Evolutionary conservation across 1,140 invertebrate species (phyloP).

Genomic region (Aporrectodea caliginosa): DNA sequence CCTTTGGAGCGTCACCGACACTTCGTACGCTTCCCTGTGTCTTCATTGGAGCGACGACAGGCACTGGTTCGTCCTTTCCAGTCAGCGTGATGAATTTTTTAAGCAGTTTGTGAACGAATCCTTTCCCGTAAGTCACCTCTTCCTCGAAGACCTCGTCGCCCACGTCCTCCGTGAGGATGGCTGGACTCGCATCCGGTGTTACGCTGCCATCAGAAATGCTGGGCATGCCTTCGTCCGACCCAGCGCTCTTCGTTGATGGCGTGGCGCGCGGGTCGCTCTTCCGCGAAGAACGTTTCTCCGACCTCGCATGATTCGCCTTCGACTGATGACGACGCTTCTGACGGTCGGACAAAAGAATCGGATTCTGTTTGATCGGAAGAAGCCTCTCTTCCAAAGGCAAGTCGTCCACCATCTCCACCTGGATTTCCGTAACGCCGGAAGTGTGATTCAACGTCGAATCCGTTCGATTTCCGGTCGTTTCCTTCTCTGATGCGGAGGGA

Average conservation of each 20-base stretch:
- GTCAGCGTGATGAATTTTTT: not conserved
- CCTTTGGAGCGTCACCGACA: not conserved
- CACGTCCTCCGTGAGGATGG: too few relatives aligned
- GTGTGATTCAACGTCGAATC: too few relatives aligned
- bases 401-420: not conserved
- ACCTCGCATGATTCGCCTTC: not conserved
- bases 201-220: not conserved
- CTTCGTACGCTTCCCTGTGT: not conserved
- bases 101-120: slow-evolving; percentile 16
- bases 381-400: slow-evolving; percentile 9
- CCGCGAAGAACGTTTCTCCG: not conserved
- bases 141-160: not conserved
- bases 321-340: not conserved
- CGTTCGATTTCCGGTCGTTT: not conserved
- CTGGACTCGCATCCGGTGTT: not conserved
- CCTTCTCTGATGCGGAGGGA: not conserved
- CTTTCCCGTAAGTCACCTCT: slow-evolving; percentile 4
- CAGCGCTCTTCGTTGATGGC: not conserved
- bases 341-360: not conserved
- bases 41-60: not conserved
- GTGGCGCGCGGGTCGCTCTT: not conserved
- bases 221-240: not conserved
- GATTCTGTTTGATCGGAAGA: slow-evolving; percentile 16
- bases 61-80: not conserved
- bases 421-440: too few relatives aligned